These are phyloP conservation scores for Ispidina picta DNA, from an alignment of 2,797 vertebrate genomes.

Conservation along the genomic window DNA sequence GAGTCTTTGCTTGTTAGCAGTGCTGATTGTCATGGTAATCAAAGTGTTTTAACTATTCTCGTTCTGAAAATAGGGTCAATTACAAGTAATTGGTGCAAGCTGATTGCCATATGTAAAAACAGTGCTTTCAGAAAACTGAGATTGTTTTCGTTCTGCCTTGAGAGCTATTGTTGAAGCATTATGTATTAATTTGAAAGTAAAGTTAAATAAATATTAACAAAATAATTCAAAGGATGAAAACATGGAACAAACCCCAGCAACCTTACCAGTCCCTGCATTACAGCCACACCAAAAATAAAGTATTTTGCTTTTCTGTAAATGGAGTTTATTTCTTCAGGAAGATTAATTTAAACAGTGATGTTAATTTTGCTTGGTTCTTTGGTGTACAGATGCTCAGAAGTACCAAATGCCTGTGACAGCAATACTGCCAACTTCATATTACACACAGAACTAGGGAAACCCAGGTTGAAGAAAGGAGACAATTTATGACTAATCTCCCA, in stretches of 20 bases:
- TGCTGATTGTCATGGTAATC: background rate
- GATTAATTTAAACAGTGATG: background rate
- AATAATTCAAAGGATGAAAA: background rate
- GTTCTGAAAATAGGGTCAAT: background rate
- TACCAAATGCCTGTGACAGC: background rate
- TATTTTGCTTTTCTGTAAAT: background rate
- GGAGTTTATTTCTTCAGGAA: background rate
- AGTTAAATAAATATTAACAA: background rate
- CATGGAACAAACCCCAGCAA: background rate
- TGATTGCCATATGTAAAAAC: background rate
- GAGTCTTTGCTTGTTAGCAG: background rate
- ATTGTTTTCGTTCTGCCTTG: background rate
- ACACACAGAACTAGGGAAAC: background rate
- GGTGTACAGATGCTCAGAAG: background rate
- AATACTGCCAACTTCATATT: background rate
- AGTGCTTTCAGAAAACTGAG: background rate
- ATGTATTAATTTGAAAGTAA: background rate
- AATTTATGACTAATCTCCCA: background rate
- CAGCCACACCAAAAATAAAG: background rate
- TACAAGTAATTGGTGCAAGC: background rate
- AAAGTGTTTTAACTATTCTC: background rate
- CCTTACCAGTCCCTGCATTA: background rate
- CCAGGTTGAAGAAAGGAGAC: background rate
- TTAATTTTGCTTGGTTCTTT: background rate
- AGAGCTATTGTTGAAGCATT: background rate